Base-by-base conservation (phyloP, 2,113 vertebrate genomes). In the Oreocharis arfaki region DNA sequence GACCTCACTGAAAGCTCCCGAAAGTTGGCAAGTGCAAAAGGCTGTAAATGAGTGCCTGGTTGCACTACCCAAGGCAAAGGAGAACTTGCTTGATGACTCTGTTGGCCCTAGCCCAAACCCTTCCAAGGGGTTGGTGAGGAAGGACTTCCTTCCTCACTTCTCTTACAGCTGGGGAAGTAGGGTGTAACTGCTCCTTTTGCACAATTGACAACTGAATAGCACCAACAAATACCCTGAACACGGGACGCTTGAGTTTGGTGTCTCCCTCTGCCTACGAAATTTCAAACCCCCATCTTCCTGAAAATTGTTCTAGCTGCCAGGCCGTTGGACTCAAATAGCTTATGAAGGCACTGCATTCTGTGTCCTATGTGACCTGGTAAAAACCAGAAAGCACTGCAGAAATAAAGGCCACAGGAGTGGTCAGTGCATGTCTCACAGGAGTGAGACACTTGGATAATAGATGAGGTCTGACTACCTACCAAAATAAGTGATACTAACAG, bases 121-220 rank as follows among this genome's bases (percentile, higher is more conserved):
- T 69, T 75, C 20, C 22, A 8, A 7, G n/a, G n/a, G n/a, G n/a
- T n/a, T n/a, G n/a, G n/a, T n/a, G n/a, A n/a, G n/a, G n/a, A n/a
- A n/a, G 1, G 17, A 76, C 22, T 61, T 65, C 16, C 11, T 91
- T 82, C 16, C 37, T 82, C 22, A 49, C 12, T 76, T 76, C 19
- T 88, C 76, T 65, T 59, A 53, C 46, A 28, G 18, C 6, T 27
- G 14, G 11, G 55, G 16, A 63, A 55, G 27, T 24, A 80, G 9
- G 4, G 1, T 14, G 5, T 19, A 37, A 56, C 32, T 69, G 7
- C 20, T 83, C 10, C 33, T 91, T 78, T 37, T 39, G 16, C 39
- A 23, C 3, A 20, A 10, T 0, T 41, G 13, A 23, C 1, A 4
- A 24, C 17, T 17, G 22, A 35, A 53, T 5, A 65, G 3, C 23